Conservation (phyloP, 2,888 invertebrate species). For the Phoronis australis region DNA sequence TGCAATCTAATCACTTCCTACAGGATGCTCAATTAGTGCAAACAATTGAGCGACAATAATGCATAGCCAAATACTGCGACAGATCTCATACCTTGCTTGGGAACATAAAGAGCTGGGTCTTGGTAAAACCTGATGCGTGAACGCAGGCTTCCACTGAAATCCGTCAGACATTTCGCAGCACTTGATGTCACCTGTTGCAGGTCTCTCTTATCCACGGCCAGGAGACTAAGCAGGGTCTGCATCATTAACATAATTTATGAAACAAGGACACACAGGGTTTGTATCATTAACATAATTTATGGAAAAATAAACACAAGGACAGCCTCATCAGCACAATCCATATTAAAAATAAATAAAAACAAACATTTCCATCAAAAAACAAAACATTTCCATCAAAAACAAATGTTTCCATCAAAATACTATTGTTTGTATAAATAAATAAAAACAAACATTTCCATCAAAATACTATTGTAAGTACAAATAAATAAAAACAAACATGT, state of each 20-base stretch:
- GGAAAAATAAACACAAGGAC: not conserved
- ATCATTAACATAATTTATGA: conserved; percentile 30
- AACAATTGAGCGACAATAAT: too few species aligned
- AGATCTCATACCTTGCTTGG: conserved; percentile 39
- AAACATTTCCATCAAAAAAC: not conserved
- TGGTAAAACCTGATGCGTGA: conserved; percentile 39
- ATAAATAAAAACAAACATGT: too few species aligned
- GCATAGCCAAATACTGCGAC: too few species aligned
- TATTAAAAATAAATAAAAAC: not conserved
- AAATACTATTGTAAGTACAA: too few species aligned
- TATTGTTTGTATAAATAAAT: too few species aligned
- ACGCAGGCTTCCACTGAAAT: conserved; percentile 27
- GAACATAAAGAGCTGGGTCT: conserved; percentile 43
- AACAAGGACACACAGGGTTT: not conserved
- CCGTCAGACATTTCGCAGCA: conserved; percentile 32
- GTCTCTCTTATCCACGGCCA: conserved; percentile 18
- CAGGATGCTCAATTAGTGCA: too few species aligned
- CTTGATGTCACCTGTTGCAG: conserved; percentile 27
- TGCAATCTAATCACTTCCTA: too few species aligned
- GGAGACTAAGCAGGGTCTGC: conserved; percentile 30
- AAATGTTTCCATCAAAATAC: too few species aligned
- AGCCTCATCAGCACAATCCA: not conserved
- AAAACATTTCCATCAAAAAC: not conserved
- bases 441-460: too few species aligned
- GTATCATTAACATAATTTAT: too few species aligned